Base-by-base conservation (phyloP, 2,888 invertebrate genomes). In the Fragum whitleyi region DNA sequence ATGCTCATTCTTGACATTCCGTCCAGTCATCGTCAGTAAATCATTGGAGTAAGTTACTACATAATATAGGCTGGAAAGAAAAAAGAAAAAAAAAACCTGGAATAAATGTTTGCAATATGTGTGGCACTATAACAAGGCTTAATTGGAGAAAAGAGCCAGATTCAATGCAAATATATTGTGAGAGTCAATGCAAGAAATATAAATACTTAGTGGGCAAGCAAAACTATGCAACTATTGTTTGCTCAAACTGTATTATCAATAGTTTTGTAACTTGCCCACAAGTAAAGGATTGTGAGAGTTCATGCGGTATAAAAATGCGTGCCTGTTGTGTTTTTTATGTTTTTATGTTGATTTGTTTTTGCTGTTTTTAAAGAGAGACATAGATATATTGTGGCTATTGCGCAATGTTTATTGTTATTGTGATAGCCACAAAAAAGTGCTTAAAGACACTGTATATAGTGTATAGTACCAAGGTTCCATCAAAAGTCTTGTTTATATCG, bases 361-460 rank as follows among this genome's bases (percentile, higher is more conserved):
- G 72, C 21, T 70, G 75, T 79, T 79, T 74, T 79, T 73, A 74
- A 72, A 79, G 55, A 70, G 73, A 78, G 55, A 74, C 42, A 55
- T 70, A 55, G 70, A 53, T 55, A 74, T 73, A 53, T 74, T 74
- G 79, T 70, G 67, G 51, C 74, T 61, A 69, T 78, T 57, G 74
- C 57, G 74, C 68, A 61, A 78, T 78, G 78, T 79, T n/a, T 79
- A 61, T 51, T 75, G 79, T 72, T 75, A 53, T 68, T 61, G 39
- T 72, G 55, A 68, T 72, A 72, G 75, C 39, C 36, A 75, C 75
- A 67, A 57, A 39, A 71, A 79, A 75, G 79, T 79, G 79, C 79
- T 75, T 70, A 47, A 61, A 2, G 29, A 39, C 72, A 32, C 65
- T 73, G 73, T 78, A 78, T 47, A 78, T 73, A 28, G 39, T 47